These are phyloP conservation scores for Blera fallax DNA, from an alignment of 2,888 invertebrate genomes.

Conservation along the genomic window DNA sequence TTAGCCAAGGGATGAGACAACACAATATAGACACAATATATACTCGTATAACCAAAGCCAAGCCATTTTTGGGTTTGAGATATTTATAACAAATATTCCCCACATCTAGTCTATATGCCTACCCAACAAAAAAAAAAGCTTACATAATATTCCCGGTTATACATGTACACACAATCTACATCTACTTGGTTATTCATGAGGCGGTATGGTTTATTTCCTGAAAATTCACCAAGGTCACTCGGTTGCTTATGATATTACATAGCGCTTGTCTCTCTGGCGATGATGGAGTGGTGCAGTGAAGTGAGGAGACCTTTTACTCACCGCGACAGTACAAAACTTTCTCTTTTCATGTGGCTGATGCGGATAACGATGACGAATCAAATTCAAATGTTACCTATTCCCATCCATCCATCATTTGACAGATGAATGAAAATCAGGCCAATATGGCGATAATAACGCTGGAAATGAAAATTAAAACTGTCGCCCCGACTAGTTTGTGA, in stretches of 20 bases:
- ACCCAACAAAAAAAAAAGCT: constrained; percentile 15
- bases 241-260: constrained; percentile 1
- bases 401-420: constrained; percentile 23
- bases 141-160: constrained; percentile 57
- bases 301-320: constrained; percentile 16
- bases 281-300: neutral
- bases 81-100: neutral
- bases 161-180: constrained; percentile 45
- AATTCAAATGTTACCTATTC: neutral
- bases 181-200: constrained; percentile 62
- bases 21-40: constrained; percentile 13
- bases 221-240: constrained; percentile 68
- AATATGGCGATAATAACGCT: neutral
- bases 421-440: constrained; percentile 12
- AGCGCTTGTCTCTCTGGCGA: neutral
- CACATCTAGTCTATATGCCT: neutral
- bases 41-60: constrained; percentile 2
- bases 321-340: constrained; percentile 29
- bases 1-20: constrained; percentile 9
- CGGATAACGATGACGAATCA: constrained; percentile 25
- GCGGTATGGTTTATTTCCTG: constrained; percentile 64
- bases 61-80: constrained; percentile 5
- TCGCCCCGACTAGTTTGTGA: constrained; percentile 11
- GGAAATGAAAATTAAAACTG: constrained; percentile 1
- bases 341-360: constrained; percentile 34